Evolutionary conservation across 2,888 invertebrate species (phyloP), one percentile per base, ranked within the genome.

Genomic region (Nemotelus nigrinus): DNA sequence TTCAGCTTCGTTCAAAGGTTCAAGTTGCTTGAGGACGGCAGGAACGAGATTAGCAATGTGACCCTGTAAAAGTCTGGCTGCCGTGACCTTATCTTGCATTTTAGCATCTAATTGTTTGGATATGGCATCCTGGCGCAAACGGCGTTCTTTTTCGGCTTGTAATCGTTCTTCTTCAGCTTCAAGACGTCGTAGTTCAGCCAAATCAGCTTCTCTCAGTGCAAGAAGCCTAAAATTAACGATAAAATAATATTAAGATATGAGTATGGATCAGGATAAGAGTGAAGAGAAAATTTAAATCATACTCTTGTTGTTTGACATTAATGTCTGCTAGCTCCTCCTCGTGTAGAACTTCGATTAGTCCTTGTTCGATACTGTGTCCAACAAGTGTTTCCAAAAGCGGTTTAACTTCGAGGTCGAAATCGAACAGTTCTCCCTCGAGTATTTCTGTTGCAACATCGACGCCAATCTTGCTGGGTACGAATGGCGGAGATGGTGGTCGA

Each of bases 401-500:
- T 85, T 94, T 93, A 76, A 97, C 96, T 87, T 97, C 97, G 84
- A 92, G 88, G 87, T 97, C 96, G 88, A 96, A 98, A 88, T 97
- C 94, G 88, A 96, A 97, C 77, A 98, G 94, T 85, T 98, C 97
- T 77, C 96, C 96, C 2, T 96, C 94, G 83, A 92, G 91, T 81
- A 98, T 96, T 89, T 98, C 96, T 63, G 98, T 98, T 83, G 88
- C 89, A 4, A 89, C 92, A 87, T 96, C 96, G 74, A 92, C 89
- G 45, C 96, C 97, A 80, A 91, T 91, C 88, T 94, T 95, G 78
- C 92, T 92, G 5, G 95, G 93, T 81, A 93, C 90, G 87, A 93
- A 95, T 57, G 90, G 88, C 1, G 96, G 96, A 74, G 94, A 93
- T 43, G 92, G 90, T 3, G 96, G 95, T 82, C 94, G 90, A 86